Conservation (phyloP, 1,140 invertebrate species). For the Melitaea cinxia region DNA sequence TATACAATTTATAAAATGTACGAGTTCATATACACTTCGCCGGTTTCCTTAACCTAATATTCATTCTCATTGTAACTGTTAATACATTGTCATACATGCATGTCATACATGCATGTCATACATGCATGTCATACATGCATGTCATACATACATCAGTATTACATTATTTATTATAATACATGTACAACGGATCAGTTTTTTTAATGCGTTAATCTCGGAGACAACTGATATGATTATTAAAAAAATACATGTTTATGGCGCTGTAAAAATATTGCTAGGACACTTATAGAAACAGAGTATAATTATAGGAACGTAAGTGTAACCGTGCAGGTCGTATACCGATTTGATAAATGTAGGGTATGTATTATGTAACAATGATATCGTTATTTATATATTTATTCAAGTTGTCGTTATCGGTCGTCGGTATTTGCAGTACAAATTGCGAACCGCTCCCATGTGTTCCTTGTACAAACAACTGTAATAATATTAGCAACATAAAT, state of each 20-base stretch:
- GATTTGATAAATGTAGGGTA: background rate
- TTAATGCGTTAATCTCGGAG: too few relatives aligned
- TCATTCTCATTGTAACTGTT: background rate
- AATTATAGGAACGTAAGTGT: too few relatives aligned
- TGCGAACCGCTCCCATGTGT: constrained; percentile 43
- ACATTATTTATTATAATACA: too few relatives aligned
- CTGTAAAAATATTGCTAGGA: too few relatives aligned
- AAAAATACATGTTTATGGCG: too few relatives aligned
- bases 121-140: too few relatives aligned
- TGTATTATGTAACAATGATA: background rate
- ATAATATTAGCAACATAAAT: constrained; percentile 1
- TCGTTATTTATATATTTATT: constrained; percentile 23
- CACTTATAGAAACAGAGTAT: too few relatives aligned
- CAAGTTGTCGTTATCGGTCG: constrained; percentile 39
- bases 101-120: too few relatives aligned
- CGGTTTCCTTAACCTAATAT: background rate
- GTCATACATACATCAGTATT: too few relatives aligned
- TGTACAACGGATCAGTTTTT: too few relatives aligned
- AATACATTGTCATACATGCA: too few relatives aligned
- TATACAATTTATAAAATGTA: background rate
- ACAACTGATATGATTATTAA: too few relatives aligned
- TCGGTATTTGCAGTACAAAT: constrained; percentile 36
- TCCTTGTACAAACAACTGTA: constrained; percentile 3
- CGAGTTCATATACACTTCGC: background rate
- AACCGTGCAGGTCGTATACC: background rate